Base-by-base conservation (phyloP, 2,113 vertebrate genomes). In the Sinocyclocheilus rhinocerous region DNA sequence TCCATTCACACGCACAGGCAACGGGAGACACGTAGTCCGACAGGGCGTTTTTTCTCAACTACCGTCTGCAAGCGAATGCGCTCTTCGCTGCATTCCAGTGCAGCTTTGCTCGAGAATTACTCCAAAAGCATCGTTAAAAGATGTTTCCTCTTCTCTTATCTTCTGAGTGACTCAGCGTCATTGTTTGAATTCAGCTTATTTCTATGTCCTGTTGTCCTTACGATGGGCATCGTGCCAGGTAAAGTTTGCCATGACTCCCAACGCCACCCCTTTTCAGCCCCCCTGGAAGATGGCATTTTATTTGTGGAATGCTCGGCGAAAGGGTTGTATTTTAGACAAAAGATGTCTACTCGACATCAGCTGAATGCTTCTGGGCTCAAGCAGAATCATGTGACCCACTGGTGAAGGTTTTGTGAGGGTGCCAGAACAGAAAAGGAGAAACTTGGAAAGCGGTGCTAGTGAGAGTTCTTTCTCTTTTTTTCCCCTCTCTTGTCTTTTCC, bases 201-300 rank as follows among this genome's bases (percentile, higher is more conserved):
- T 24, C 48, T 95, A 93, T 95, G 83, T 94, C 95, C 92, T 94
- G 94, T 93, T 95, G 96, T 95, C 93, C 90, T 93, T 93, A 95
- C 95, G 96, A 94, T 94, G 96, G 97, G 97, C 96, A 96, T 94
- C 89, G 90, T 97, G 96, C 97, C 97, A 99, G 95, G 95, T 96
- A 94, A 93, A 96, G 94, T 96, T 98, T 99, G 96, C 96, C 96
- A 98, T 98, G 97, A 96, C 96, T 96, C 96, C 96, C 96, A 96
- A 95, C 95, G 82, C 92, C 91, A 89, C 92, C 91, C 87, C 80
- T 84, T 80, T 72, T 50, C 73, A 76, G n/a, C 73, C 83, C 67
- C 84, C 87, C 61, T 93, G 94, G 96, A 97, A 97, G 96, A 96
- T 97, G 95, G 96, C 96, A 95, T 94, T 94, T 96, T 96, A 95